Base-by-base conservation (phyloP, 2,888 invertebrate genomes). In the Eurytoma californica region DNA sequence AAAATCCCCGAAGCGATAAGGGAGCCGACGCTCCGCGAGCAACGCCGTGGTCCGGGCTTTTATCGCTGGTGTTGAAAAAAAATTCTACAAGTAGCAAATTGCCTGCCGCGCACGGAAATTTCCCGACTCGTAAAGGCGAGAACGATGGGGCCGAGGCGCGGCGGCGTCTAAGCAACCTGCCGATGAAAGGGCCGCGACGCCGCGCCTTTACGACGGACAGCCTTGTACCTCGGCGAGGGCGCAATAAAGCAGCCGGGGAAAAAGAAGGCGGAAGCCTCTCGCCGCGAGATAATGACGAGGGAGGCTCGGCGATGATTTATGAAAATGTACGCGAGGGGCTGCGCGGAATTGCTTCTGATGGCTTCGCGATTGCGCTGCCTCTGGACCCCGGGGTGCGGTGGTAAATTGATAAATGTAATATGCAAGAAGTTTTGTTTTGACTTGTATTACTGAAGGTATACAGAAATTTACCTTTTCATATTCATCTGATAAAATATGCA, bases 121-220 rank as follows among this genome's bases (percentile, higher is more conserved):
- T 73, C 61, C 63, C 57, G 18, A 72, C 73, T 80, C 77, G 77
- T 80, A 77, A 80, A 80, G 72, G 65, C 47, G n/a, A 53, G 14
- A 9, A 39, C 9, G 39, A 14, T 14, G n/a, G 14, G 53, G 51
- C 73, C 55, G 58, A 12, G 4, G 20, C 30, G 72, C 49, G 49
- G 72, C 49, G 49, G 67, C 39, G 39, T 39, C 39, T 72, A 78
- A 68, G 61, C 57, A 63, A 47, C n/a, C 53, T 14, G 9, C 47
- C 24, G 66, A 57, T 47, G 70, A 79, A 61, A 20, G 73, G 12
- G 20, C 66, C 66, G 49, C 14, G 47, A 24, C 47, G 28, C 53
- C 65, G 74, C 69, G 73, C 53, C 69, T 79, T 79, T 72, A 30
- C 30, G 30, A 30, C 30, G 30, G 30, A 30, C 30, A 30, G 30